Evolutionary conservation across 1,140 invertebrate genomes (phyloP).

Genomic region (Philaenus spumarius): DNA sequence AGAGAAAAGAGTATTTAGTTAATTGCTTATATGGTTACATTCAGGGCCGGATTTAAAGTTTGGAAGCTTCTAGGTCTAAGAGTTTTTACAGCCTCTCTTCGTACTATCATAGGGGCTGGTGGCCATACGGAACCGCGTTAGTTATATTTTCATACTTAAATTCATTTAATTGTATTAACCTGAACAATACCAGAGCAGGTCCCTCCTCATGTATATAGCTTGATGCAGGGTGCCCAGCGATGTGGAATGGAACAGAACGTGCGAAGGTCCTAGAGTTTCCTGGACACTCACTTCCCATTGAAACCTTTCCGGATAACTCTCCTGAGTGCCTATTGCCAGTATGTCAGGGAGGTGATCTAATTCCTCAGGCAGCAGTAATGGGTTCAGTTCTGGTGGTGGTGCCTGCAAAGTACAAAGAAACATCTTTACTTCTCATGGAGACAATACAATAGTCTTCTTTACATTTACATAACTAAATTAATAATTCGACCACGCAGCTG

Average conservation of each 20-base stretch:
- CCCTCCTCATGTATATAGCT: constrained; percentile 76
- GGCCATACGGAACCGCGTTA: not conserved
- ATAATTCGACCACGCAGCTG: too few species aligned
- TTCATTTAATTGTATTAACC: constrained; percentile 25
- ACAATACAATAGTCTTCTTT: too few species aligned
- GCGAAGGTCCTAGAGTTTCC: constrained; percentile 84
- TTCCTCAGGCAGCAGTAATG: constrained; percentile 78
- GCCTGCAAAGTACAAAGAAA: too few species aligned
- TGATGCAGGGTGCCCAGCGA: constrained; percentile 80
- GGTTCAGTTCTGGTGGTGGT: constrained; percentile 60
- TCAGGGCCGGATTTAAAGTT: too few species aligned
- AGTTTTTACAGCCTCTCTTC: not conserved
- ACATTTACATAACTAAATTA: too few species aligned
- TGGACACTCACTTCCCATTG: constrained; percentile 90
- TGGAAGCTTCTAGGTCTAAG: too few species aligned
- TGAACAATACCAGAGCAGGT: constrained; percentile 91
- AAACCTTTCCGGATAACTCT: constrained; percentile 72
- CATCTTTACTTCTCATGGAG: too few species aligned
- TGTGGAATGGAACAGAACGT: constrained; percentile 76
- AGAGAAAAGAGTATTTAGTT: too few species aligned
- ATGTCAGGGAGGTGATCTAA: constrained; percentile 84
- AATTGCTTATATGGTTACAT: too few species aligned
- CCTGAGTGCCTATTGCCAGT: constrained; percentile 87
- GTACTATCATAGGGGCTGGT: not conserved
- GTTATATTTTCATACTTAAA: not conserved